phyloP scores from a whole-genome alignment of 92 coral and sea anemone genomes.

The Pocillopora grandis region DNA sequence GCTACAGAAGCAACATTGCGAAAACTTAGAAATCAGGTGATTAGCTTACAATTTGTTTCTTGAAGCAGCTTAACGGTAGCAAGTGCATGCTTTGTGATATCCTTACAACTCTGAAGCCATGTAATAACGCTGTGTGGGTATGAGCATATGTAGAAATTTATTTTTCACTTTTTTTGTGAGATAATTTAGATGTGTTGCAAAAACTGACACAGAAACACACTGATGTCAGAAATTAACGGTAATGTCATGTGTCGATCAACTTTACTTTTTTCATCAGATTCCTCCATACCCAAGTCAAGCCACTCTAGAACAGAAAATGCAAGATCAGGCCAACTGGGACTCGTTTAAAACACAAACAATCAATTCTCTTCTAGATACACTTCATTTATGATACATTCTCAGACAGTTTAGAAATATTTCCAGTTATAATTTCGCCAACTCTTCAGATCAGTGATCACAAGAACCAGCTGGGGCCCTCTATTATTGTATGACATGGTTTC shows the following conservation, averaged over 20 bases:
- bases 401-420: no score
- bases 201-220: no score
- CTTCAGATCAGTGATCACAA: not conserved
- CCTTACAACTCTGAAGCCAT: no score
- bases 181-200: no score
- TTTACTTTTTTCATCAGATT: slow-evolving; percentile 41
- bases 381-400: slow-evolving; percentile 45
- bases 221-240: no score
- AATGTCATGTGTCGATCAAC: not conserved
- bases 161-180: no score
- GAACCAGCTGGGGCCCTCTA: no score
- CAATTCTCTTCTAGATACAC: slow-evolving; percentile 73
- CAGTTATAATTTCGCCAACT: not conserved
- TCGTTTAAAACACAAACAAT: slow-evolving; percentile 81
- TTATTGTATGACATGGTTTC: no score
- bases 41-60: not conserved
- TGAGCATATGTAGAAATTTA: no score
- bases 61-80: no score
- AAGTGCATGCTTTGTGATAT: no score
- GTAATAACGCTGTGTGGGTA: no score
- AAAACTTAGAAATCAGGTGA: slow-evolving; percentile 76
- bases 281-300: slow-evolving; percentile 88
- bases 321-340: slow-evolving; percentile 93
- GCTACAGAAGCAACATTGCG: slow-evolving; percentile 72
- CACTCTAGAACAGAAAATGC: slow-evolving; percentile 80